Evolutionary conservation across 2,888 invertebrate species (phyloP), one percentile per base, ranked within the genome.

Genomic region (Colostygia pectinataria): DNA sequence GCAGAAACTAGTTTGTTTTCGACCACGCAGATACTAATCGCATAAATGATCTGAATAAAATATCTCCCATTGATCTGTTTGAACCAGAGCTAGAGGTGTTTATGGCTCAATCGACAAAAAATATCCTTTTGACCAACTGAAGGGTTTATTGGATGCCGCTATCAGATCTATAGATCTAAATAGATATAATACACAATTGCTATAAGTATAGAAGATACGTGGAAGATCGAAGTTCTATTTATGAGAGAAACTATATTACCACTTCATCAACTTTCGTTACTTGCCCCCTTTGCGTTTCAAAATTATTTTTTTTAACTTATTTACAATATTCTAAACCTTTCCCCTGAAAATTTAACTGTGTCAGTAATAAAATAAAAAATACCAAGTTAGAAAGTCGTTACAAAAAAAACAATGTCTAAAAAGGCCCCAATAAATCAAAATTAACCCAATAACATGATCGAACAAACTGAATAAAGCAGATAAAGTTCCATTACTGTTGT

Each of bases 1-100:
- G n/a, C n/a, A n/a, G n/a, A n/a, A n/a, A n/a, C n/a, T n/a, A n/a
- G n/a, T 29, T 7, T 29, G 12, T 12, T 13, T 7, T 29, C 29
- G 29, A 3, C 13, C 29, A 29, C 13, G 29, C 13, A 29, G 29
- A 7, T 29, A 29, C n/a, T n/a, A 29, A 29, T 29, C 29, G 13
- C 29, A 7, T 31, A 13, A 31, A 13, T n/a, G n/a, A n/a, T n/a
- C n/a, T n/a, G n/a, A n/a, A 15, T 2, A 37, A 45, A 2, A n/a
- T 8, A 40, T 47, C 38, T 34, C 18, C 41, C 1, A 27, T 44
- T 2, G 44, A 61, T 52, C 43, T 52, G 53, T 64, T 65, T 63
- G 68, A 71, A 74, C 66, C 65, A 67, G 72, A n/a, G n/a, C n/a
- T n/a, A n/a, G n/a, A n/a, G 69, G 15, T 74, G 74, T 74, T 72